phyloP scores from a whole-genome alignment of 2,113 vertebrate genomes.

The Lophochroa leadbeateri region DNA sequence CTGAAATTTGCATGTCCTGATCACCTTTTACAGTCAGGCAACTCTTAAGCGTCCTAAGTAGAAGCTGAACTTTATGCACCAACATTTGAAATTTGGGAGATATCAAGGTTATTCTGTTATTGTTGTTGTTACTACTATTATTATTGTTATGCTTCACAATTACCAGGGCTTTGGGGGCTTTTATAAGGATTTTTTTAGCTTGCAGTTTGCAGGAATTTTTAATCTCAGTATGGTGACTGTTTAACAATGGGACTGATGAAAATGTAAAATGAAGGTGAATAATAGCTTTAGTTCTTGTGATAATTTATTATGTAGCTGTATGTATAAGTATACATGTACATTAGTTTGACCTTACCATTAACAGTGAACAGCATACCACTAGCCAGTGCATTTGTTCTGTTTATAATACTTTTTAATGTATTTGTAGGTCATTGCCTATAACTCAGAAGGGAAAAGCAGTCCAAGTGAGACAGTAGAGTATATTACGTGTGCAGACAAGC shows the following conservation, averaged over 20 bases:
- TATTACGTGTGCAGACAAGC: constrained; percentile 88
- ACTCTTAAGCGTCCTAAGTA: background rate
- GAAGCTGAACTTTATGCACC: background rate
- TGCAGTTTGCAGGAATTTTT: background rate
- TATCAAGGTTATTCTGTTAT: background rate
- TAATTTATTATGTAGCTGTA: background rate
- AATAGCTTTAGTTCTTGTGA: background rate
- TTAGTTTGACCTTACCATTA: background rate
- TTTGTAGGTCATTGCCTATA: constrained; percentile 91
- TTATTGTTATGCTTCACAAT: background rate
- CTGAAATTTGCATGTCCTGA: background rate
- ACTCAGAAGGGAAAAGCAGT: constrained; percentile 94
- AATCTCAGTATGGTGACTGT: background rate
- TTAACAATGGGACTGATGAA: background rate
- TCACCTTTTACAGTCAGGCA: background rate
- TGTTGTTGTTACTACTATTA: background rate
- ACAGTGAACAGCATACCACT: background rate
- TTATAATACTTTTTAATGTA: background rate
- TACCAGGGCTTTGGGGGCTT: background rate
- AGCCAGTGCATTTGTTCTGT: background rate
- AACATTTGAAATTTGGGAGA: background rate
- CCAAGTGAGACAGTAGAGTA: constrained; percentile 91
- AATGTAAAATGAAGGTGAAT: background rate
- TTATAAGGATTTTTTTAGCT: background rate
- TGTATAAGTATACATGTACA: background rate